Base-by-base conservation (phyloP, 2,888 invertebrate species). In the Epinotia bilunana region DNA sequence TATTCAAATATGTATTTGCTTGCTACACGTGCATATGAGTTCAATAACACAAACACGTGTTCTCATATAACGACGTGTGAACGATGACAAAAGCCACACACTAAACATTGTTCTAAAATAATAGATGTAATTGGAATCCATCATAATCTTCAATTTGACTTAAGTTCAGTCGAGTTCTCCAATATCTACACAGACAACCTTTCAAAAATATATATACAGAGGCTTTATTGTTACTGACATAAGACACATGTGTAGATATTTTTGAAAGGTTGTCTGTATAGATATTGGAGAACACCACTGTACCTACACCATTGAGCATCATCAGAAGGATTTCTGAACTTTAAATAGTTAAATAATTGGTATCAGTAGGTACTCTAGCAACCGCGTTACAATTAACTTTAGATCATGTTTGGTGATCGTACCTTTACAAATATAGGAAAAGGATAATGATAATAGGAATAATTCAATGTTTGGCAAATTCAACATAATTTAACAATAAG, bases 51-150 rank as follows among this genome's bases (percentile, higher is more conserved):
- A 4, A 61, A 60, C 61, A 64, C 20, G 46, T 64, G 46, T 49
- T 5, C 28, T 28, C 4, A 23, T 23, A 28, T 20, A 23, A 23
- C 13, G 58, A 58, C 23, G 3, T 23, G 23, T 58, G 6, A 43
- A 20, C 7, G n/a, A 12, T 3, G n/a, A 68, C 57, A 68, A 68
- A 39, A 23, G 16, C 12, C 20, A 16, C 43, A 12, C 43, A 18
- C 20, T 57, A 16, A 43, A 67, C 65, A 58, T 58, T 58, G 58
- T 39, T 58, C 20, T 20, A 39, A 67, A 55, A 67, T 65, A 65
- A 55, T 13, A 57, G 39, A 23, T 7, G 43, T 69, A 69, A 69
- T 69, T 69, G 58, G 68, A 69, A 23, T 43, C 58, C 68, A 69
- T 43, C 39, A 18, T 58, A 39, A 68, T 68, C 57, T 58, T 68